Evolutionary conservation across 64 coral and sea anemone genomes (phyloP).

Genomic region (Dendronephthya gigantea): DNA sequence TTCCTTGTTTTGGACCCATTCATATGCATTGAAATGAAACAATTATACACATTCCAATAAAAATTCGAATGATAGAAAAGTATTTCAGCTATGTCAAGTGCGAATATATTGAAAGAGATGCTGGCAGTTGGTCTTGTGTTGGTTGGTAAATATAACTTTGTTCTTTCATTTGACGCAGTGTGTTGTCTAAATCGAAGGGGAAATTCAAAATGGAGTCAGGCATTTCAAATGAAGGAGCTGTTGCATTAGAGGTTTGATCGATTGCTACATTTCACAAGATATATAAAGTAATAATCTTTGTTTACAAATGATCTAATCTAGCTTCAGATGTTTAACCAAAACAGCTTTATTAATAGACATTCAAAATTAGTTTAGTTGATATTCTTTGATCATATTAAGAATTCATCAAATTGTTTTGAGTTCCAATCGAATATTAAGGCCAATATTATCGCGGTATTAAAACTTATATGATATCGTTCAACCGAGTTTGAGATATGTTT

Average conservation of each 20-base stretch:
- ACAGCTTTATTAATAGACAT: background rate
- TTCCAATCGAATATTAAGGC: background rate
- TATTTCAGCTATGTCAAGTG: background rate
- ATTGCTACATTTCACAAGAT: background rate
- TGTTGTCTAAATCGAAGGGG: background rate
- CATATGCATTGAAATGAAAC: background rate
- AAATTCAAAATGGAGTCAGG: background rate
- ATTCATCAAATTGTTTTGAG: background rate
- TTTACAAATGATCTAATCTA: background rate
- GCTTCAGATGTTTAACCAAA: background rate
- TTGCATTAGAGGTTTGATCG: background rate
- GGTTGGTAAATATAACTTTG: background rate
- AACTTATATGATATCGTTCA: background rate
- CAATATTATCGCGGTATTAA: background rate
- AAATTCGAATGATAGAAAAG: background rate
- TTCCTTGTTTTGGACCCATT: background rate
- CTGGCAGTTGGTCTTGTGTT: background rate
- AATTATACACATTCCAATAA: background rate
- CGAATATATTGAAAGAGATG: background rate
- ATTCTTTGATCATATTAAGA: background rate
- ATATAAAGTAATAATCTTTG: background rate
- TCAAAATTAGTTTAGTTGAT: background rate
- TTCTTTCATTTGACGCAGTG: background rate
- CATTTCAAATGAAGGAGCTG: background rate
- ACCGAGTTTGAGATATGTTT: background rate